Conservation (phyloP, 2,888 invertebrate species). For the Sesia apiformis region DNA sequence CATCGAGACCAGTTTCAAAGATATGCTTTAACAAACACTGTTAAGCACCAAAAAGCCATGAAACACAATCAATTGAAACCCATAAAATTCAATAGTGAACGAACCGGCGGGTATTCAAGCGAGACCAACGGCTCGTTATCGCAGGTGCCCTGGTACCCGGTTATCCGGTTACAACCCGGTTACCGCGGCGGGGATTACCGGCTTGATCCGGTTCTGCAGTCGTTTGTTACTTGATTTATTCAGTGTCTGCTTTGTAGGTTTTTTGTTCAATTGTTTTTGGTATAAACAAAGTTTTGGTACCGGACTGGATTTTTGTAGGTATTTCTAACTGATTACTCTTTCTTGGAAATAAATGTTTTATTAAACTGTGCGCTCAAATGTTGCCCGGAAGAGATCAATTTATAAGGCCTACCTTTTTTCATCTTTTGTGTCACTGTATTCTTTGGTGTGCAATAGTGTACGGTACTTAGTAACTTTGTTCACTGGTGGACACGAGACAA, state of each 20-base stretch:
- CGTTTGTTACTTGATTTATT: constrained; percentile 64
- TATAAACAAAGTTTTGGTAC: too few relatives aligned
- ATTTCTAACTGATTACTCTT: too few relatives aligned
- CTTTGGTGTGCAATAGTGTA: too few relatives aligned
- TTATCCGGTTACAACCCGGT: constrained; percentile 51
- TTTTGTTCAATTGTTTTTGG: neutral
- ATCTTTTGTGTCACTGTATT: too few relatives aligned
- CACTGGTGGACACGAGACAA: too few relatives aligned
- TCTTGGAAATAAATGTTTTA: too few relatives aligned
- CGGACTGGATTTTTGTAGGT: too few relatives aligned
- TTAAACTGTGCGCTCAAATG: too few relatives aligned
- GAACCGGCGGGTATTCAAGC: neutral
- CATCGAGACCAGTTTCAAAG: too few relatives aligned
- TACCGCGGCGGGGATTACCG: constrained; percentile 59
- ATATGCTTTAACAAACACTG: neutral
- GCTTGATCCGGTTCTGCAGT: constrained; percentile 57
- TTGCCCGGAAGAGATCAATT: too few relatives aligned
- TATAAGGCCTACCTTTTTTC: too few relatives aligned
- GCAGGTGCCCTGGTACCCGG: constrained; percentile 54
- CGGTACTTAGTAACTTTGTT: too few relatives aligned
- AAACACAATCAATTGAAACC: constrained; percentile 3
- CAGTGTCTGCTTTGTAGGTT: constrained; percentile 11
- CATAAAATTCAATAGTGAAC: neutral
- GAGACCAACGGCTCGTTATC: constrained; percentile 45
- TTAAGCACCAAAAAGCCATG: neutral